These are phyloP conservation scores for Sylvia atricapilla DNA, from an alignment of 2,113 vertebrate species.

Conservation along the genomic window DNA sequence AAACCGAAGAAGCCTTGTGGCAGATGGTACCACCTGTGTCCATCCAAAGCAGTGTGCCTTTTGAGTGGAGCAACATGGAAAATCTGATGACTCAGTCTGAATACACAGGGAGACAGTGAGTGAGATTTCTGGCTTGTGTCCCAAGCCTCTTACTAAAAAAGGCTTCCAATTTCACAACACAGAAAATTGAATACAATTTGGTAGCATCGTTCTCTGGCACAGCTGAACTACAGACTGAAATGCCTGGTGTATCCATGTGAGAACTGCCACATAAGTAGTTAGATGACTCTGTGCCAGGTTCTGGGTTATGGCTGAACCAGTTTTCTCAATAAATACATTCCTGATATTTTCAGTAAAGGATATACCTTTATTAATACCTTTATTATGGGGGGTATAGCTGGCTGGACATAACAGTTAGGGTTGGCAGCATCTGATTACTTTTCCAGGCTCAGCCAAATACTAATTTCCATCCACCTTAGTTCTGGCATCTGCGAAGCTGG, in stretches of 20 bases:
- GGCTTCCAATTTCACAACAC: neutral
- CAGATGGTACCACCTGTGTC: conserved; percentile 28
- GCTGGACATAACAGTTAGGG: neutral
- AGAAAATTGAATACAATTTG: conserved; percentile 23
- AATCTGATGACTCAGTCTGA: conserved; percentile 44
- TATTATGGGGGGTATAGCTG: neutral
- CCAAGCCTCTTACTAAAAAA: neutral
- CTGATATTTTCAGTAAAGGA: neutral
- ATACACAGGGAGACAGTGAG: neutral
- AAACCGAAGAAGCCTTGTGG: neutral
- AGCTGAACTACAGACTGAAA: neutral
- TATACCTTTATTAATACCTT: neutral
- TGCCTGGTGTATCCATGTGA: neutral
- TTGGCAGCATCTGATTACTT: neutral
- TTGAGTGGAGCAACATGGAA: conserved; percentile 27
- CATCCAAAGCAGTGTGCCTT: conserved; percentile 22
- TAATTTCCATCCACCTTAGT: neutral
- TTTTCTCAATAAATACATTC: neutral
- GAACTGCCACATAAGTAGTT: neutral
- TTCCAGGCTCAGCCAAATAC: neutral
- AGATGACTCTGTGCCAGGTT: neutral
- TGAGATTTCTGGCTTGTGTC: conserved; percentile 30
- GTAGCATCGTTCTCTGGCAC: neutral
- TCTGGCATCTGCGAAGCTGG: neutral
- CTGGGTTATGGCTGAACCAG: neutral